Base-by-base conservation (phyloP, 2,797 vertebrate genomes). In the Oreonectes daqikongensis region DNA sequence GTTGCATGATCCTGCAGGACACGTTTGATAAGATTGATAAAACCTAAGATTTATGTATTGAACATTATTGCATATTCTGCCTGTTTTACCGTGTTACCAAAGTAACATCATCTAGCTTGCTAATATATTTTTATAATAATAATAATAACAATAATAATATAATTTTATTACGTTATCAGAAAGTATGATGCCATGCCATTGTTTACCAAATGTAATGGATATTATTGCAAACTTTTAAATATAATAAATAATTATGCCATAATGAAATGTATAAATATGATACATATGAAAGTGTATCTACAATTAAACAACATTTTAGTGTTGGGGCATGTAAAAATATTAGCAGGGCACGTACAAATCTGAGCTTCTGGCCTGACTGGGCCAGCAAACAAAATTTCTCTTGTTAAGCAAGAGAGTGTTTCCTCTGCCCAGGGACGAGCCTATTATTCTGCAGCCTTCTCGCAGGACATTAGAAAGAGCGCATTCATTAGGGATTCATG, bases 401-500 rank as follows among this genome's bases (percentile, higher is more conserved):
- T 24, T 53, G 67, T 75, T 38, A 69, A 80, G 77, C 81, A 66
- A 77, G 76, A 66, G 55, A 59, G 55, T 59, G 55, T 59, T 35
- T 81, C 78, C 59, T 35, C 44, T 81, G 86, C 84, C 83, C 84
- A 83, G 72, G 83, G 84, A 87, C 65, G 83, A 84, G 76, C 83
- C 86, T 86, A 88, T 91, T 89, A 91, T 89, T 85, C 72, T 82
- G 73, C 24, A 60, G 52, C 59, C 55, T 61, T 79, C 81, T 82
- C 38, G 50, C 26, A 75, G 80, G 79, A 77, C 73, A 75, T 78
- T 80, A 78, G 42, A 5, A 68, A 69, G 73, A 78, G 83, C n/a
- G 79, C 69, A 82, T 91, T 92, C 84, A 91, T 90, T 90, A 89
- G 85, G 84, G 84, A 89, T 87, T 88, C 84, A 85, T 83, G 81